A percentile compares a stretch with the other conserved stretches of the same genome.
Conservation (phyloP, 1,140 invertebrate genomes). For the Solenopsis invicta region DNA sequence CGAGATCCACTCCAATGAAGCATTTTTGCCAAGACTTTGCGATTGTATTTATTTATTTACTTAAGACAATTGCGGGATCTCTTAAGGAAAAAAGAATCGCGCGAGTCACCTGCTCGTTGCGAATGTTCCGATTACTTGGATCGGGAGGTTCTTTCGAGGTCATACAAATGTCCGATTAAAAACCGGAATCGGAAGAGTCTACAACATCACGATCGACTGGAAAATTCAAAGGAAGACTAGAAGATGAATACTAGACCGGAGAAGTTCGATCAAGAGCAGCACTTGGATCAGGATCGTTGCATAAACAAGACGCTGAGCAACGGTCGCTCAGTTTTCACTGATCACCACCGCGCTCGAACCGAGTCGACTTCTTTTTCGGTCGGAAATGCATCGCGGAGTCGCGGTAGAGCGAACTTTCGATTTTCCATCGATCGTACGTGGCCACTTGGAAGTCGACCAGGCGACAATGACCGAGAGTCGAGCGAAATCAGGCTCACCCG, state of each 20-base stretch:
- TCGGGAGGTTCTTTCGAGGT: neutral
- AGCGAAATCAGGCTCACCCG: neutral
- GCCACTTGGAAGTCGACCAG: neutral
- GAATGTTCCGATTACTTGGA: neutral
- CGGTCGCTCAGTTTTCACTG: neutral
- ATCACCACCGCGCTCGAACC: slow-evolving; percentile 7
- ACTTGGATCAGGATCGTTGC: neutral
- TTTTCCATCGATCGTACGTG: slow-evolving; percentile 10
- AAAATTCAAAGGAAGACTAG: neutral
- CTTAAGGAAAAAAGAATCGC: slow-evolving; percentile 4
- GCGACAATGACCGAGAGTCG: neutral
- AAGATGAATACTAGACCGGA: neutral
- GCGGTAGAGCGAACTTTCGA: neutral
- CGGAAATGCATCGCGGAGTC: neutral
- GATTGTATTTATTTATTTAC: too few species aligned
- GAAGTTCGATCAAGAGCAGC: neutral
- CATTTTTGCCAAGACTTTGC: neutral
- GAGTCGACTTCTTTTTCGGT: neutral
- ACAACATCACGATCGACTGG: neutral
- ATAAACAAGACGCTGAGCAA: slow-evolving; percentile 15
- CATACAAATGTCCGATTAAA: neutral
- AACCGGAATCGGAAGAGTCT: neutral
- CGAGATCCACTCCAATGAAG: neutral
- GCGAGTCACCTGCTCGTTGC: slow-evolving; percentile 8
- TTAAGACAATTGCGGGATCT: neutral